phyloP scores from a whole-genome alignment of 2,113 vertebrate species.

The Piaya cayana region DNA sequence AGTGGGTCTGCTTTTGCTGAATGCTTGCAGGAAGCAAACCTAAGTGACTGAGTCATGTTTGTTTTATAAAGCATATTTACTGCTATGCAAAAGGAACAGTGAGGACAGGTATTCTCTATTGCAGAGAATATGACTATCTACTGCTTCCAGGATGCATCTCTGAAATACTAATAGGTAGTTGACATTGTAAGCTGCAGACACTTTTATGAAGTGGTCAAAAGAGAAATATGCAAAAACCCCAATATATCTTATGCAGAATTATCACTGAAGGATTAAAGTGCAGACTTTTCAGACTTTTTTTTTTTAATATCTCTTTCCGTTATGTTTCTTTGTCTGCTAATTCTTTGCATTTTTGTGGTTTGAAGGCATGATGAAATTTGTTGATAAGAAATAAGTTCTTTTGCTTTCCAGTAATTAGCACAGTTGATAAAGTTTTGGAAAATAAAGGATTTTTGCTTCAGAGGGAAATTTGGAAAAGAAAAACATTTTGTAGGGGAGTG shows the following conservation, averaged over 20 bases:
- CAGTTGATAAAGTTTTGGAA: neutral
- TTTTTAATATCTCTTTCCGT: constrained; percentile 39
- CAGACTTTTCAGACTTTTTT: constrained; percentile 12
- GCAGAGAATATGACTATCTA: neutral
- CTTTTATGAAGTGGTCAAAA: constrained; percentile 25
- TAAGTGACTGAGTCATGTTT: neutral
- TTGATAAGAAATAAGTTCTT: constrained; percentile 46
- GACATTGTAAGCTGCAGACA: neutral
- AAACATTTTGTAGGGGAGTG: neutral
- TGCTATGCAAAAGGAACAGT: neutral
- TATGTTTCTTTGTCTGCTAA: constrained; percentile 49
- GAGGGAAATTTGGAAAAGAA: constrained; percentile 22
- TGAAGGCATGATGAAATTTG: constrained; percentile 41
- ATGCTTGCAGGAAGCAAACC: neutral
- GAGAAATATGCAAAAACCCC: constrained; percentile 27
- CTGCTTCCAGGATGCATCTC: neutral
- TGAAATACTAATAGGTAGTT: neutral
- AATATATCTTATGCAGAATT: neutral
- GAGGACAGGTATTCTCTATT: neutral
- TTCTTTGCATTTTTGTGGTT: constrained; percentile 64
- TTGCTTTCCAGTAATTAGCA: constrained; percentile 26
- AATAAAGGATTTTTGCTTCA: constrained; percentile 5
- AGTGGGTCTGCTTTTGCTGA: neutral
- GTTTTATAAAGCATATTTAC: neutral
- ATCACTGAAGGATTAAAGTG: constrained; percentile 46